phyloP scores from a whole-genome alignment of 2,888 invertebrate genomes.

The Drosophila helvetica region DNA sequence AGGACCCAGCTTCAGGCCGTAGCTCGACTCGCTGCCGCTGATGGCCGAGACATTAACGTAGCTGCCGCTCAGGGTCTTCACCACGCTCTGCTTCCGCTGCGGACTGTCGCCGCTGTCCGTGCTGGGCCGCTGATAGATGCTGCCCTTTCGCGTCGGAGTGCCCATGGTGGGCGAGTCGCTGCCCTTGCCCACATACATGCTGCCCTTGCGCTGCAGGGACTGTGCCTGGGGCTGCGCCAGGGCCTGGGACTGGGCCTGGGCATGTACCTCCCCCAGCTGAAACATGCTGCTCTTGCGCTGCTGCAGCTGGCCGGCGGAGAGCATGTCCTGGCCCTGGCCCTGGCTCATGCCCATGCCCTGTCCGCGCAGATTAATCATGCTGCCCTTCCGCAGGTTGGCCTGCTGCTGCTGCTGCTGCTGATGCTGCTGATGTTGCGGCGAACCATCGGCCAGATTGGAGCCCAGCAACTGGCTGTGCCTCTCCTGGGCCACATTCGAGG shows the following conservation, averaged over 20 bases:
- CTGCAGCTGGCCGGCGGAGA: constrained; percentile 40
- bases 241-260: not conserved
- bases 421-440: constrained; percentile 32
- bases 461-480: constrained; percentile 61
- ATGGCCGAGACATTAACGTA: constrained; percentile 67
- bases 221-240: constrained; percentile 30
- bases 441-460: constrained; percentile 45
- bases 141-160: constrained; percentile 64
- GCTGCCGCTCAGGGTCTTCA: constrained; percentile 66
- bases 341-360: constrained; percentile 8
- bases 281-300: constrained; percentile 76
- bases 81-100: constrained; percentile 76
- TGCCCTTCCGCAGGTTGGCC: constrained; percentile 69
- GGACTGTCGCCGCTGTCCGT: constrained; percentile 52
- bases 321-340: constrained; percentile 34
- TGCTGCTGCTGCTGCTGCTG: constrained; percentile 3
- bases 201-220: constrained; percentile 66
- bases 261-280: constrained; percentile 56
- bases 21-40: constrained; percentile 82
- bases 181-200: constrained; percentile 59
- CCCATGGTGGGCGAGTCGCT: constrained; percentile 55
- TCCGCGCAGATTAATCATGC: constrained; percentile 71
- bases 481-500: constrained; percentile 80
- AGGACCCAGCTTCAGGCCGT: constrained; percentile 90
- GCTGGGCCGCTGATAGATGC: constrained; percentile 63